A percentile compares a stretch with the other conserved stretches of the same genome.
These are phyloP conservation scores for Dicaeum eximium DNA, from an alignment of 2,113 vertebrate genomes.

Conservation along the genomic window DNA sequence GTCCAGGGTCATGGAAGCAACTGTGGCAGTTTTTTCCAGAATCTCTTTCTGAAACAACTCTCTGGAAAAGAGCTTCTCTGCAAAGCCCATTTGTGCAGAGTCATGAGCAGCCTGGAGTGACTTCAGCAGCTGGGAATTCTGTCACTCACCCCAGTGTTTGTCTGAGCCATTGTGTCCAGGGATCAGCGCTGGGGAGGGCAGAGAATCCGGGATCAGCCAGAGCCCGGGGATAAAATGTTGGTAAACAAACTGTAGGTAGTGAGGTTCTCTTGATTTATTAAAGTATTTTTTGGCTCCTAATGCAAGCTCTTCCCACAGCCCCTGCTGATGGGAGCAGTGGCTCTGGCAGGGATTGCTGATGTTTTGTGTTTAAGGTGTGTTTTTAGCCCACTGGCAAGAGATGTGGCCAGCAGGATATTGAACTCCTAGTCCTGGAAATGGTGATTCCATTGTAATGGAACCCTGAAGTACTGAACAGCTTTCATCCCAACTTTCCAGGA, in stretches of 20 bases:
- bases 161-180: background rate
- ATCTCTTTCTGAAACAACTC: background rate
- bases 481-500: background rate
- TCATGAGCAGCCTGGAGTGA: constrained; percentile 27
- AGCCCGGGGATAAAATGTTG: background rate
- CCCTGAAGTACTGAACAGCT: background rate
- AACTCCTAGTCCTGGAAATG: background rate
- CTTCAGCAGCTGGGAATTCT: constrained; percentile 56
- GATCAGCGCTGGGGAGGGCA: background rate
- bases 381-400: background rate
- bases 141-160: constrained; percentile 28
- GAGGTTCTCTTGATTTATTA: background rate
- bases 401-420: background rate
- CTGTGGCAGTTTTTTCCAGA: background rate
- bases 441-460: background rate
- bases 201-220: background rate
- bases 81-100: constrained; percentile 36
- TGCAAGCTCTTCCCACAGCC: background rate
- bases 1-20: background rate
- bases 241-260: background rate
- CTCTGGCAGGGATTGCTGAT: background rate
- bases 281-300: background rate
- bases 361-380: background rate
- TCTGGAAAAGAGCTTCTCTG: background rate
- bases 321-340: background rate